Conservation (phyloP, 2,888 invertebrate species). For the Athetis lepigone region DNA sequence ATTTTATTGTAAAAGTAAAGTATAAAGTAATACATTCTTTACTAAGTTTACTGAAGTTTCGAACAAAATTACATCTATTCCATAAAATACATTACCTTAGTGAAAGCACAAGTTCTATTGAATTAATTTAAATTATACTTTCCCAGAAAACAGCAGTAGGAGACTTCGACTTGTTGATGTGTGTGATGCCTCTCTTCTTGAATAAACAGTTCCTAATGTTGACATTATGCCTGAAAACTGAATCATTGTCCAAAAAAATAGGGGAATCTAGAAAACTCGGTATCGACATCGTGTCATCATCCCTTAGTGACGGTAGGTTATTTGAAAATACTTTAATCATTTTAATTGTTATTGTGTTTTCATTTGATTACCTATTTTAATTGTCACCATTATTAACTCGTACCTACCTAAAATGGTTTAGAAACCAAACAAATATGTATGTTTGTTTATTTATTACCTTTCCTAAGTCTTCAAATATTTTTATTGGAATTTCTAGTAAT, state of each 20-base stretch:
- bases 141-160: constrained; percentile 63
- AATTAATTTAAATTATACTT: background rate
- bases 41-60: background rate
- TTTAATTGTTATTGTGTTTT: background rate
- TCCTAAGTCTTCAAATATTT: background rate
- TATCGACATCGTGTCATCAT: constrained; percentile 64
- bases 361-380: constrained; percentile 41
- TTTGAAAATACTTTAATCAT: constrained; percentile 11
- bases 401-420: background rate
- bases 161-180: constrained; percentile 54
- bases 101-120: background rate
- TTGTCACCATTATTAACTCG: background rate
- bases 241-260: constrained; percentile 66
- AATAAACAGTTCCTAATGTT: constrained; percentile 60
- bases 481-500: too few relatives aligned
- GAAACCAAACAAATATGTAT: background rate
- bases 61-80: too few relatives aligned
- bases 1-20: too few relatives aligned
- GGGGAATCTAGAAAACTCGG: constrained; percentile 69
- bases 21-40: too few relatives aligned
- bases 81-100: too few relatives aligned
- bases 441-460: constrained; percentile 12
- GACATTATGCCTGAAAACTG: constrained; percentile 66
- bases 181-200: constrained; percentile 59
- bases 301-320: constrained; percentile 71